Base-by-base conservation (phyloP, 2,113 vertebrate genomes). In the Lamprologus lemairii region DNA sequence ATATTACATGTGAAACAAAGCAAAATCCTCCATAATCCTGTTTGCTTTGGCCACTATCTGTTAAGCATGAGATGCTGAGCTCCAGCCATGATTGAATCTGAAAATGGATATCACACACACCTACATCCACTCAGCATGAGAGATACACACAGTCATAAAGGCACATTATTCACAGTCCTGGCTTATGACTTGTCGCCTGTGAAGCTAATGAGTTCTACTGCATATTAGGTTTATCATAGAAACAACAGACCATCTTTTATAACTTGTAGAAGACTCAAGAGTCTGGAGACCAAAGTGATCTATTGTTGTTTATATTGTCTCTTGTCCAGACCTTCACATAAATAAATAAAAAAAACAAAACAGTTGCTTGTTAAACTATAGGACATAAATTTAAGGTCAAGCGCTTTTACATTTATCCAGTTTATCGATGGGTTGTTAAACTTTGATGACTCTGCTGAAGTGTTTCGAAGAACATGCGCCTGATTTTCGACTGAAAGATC, bases 241-340 rank as follows among this genome's bases (percentile, higher is more conserved):
- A 80, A 81, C 26, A 58, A 49, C 7, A n/a, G 19, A 80, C 6
- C 12, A 54, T 63, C 31, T 14, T 80, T 19, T 17, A 78, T 33
- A 86, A 80, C 55, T 89, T 87, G 58, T 68, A 54, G 33, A 35
- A 37, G 53, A 42, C 19, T 53, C 9, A 65, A 65, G 88, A 79
- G 89, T 92, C 87, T 91, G 89, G 91, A 92, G 89, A 94, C 91
- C 33, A 71, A 81, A 75, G 37, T 16, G 11, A 78, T 85, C 17
- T 81, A 37, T 16, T 55, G 35, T 33, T 86, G 78, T 80, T 84
- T 68, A 54, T 16, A 49, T 11, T 55, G 51, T 51, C n/a, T 83
- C 53, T 53, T 51, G 28, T 31, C 63, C 23, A 79, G 3, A 80
- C 57, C 54, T 68, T 68, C 37, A 68, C 37, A 60, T 53, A 65